These are phyloP conservation scores for Caenorhabditis sulstoni DNA, from an alignment of 2,888 invertebrate species.

Conservation along the genomic window DNA sequence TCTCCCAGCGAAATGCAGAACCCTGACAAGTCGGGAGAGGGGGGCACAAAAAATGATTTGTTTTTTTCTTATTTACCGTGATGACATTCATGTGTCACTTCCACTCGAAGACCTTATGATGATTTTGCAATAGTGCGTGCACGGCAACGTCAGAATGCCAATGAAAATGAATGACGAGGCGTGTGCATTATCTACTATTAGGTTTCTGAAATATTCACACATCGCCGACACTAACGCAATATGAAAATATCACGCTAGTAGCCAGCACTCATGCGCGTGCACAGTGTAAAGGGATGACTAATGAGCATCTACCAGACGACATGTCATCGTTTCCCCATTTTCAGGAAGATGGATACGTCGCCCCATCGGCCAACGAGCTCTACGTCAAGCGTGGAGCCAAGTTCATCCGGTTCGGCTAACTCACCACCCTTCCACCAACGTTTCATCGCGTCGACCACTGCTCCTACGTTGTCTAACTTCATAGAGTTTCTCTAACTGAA, in stretches of 20 bases:
- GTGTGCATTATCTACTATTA: slow-evolving; percentile 44
- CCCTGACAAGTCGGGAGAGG: too few relatives aligned
- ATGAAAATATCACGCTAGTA: slow-evolving; percentile 42
- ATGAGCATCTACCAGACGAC: slow-evolving; percentile 8
- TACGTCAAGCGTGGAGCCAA: slow-evolving; percentile 68
- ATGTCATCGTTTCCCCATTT: slow-evolving; percentile 22
- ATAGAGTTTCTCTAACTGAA: slow-evolving; percentile 35
- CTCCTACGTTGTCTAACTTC: slow-evolving; percentile 58
- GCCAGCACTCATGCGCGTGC: slow-evolving; percentile 18
- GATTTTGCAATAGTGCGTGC: background rate
- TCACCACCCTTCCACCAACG: background rate
- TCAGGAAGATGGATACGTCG: slow-evolving; percentile 56
- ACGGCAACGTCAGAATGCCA: slow-evolving; percentile 28
- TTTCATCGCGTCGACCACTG: slow-evolving; percentile 40
- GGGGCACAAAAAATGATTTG: too few relatives aligned
- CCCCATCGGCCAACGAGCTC: slow-evolving; percentile 46
- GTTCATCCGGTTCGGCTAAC: slow-evolving; percentile 67
- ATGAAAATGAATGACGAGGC: slow-evolving; percentile 3
- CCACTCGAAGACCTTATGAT: background rate
- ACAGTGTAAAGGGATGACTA: slow-evolving; percentile 23
- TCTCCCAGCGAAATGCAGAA: too few relatives aligned
- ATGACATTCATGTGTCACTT: slow-evolving; percentile 11
- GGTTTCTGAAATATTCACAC: slow-evolving; percentile 43
- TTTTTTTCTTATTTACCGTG: background rate
- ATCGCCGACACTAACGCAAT: slow-evolving; percentile 6